Base-by-base conservation (phyloP, 2,113 vertebrate species). In the Tautogolabrus adspersus region DNA sequence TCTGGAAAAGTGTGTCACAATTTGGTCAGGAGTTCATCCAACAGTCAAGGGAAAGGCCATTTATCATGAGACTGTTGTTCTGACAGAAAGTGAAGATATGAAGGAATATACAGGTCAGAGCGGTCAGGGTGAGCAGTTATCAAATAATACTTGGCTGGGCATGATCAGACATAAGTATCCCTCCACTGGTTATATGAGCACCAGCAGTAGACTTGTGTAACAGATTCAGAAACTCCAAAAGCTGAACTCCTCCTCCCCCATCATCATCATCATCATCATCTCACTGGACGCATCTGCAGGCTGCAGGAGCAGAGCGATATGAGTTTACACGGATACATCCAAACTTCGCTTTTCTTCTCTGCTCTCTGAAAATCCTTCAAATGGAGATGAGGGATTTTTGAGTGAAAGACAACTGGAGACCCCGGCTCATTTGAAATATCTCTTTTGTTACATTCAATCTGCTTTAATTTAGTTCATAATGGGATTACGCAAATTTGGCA, bases 231-330 rank as follows among this genome's bases (percentile, higher is more conserved):
- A 84, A 84, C 81, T 82, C 52, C 82, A 8, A 75, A 77, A 71
- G 71, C 70, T 66, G 79, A 89, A 88, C 94, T 94, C 93, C 94
- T 92, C 93, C 94, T 93, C 72, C 89, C 89, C 77, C 19, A 79
- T 81, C 8, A 59, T 47, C 23, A 34, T 81, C 8, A 59, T 47
- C 23, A 34, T 75, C 83, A 62, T 72, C 78, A 66, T 84, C 82
- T 71, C 91, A 62, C 83, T 81, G 69, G 72, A 75, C 81, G 82
- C 90, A 91, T 91, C 87, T 71, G 85, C 84, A 83, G 69, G 62
- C 83, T 81, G 72, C 74, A 66, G 68, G 74, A 83, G 62, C 83
- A 77, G 80, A 93, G 72, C 82, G 77, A 82, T 79, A 85, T 91
- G 88, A 91, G 66, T 85, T 89, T 71, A 80, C 75, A 68, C 64